phyloP scores from a whole-genome alignment of 2,888 invertebrate species.

The Ophion slaviceki region DNA sequence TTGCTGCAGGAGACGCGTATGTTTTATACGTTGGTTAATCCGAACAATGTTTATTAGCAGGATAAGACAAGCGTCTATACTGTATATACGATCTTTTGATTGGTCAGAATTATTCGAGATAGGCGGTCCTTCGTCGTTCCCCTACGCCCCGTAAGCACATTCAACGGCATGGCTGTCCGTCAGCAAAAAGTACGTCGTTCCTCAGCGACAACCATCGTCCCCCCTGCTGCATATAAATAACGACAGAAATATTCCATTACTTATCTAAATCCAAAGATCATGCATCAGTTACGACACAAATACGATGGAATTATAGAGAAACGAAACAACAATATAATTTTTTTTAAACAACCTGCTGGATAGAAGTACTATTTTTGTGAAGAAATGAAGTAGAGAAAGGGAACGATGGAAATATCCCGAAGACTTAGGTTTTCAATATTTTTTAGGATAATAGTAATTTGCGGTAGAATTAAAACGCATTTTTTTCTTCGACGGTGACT shows the following conservation, averaged over 20 bases:
- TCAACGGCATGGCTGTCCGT: constrained; percentile 77
- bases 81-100: constrained; percentile 66
- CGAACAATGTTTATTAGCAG: constrained; percentile 62
- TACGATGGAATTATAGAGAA: neutral
- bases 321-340: neutral
- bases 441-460: too few species aligned
- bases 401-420: too few species aligned
- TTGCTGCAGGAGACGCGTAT: neutral
- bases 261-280: constrained; percentile 49
- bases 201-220: constrained; percentile 36
- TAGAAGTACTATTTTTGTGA: neutral
- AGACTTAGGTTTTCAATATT: too few species aligned
- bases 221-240: constrained; percentile 18
- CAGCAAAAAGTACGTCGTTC: constrained; percentile 62
- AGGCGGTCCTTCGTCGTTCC: constrained; percentile 77
- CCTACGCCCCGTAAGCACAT: constrained; percentile 78
- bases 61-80: constrained; percentile 42
- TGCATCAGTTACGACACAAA: neutral
- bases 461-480: too few species aligned
- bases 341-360: too few species aligned
- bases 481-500: too few species aligned
- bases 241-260: constrained; percentile 42
- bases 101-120: constrained; percentile 73
- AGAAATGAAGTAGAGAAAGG: neutral
- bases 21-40: constrained; percentile 16